Percentiles rank a stretch among this genome's conserved stretches.
Evolutionary conservation across 2,797 vertebrate species (phyloP).

Genomic region (Picus viridis): DNA sequence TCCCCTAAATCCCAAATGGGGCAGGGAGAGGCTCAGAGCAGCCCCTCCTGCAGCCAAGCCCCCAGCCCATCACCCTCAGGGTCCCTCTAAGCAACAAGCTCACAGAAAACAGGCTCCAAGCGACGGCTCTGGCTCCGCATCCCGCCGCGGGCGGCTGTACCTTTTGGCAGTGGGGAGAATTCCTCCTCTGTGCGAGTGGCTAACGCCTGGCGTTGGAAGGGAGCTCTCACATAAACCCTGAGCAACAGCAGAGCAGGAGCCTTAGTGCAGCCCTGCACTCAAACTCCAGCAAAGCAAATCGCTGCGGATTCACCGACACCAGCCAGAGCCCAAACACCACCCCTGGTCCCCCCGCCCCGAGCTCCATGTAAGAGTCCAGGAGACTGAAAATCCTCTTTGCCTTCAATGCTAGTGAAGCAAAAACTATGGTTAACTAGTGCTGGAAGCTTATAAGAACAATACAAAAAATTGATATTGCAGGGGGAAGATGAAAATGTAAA

Average conservation of each 20-base stretch:
- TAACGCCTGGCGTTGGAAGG: neutral
- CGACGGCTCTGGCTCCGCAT: neutral
- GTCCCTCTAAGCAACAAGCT: neutral
- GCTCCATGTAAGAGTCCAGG: neutral
- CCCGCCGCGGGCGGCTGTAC: neutral
- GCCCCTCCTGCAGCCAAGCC: neutral
- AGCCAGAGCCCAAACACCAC: neutral
- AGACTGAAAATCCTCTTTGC: neutral
- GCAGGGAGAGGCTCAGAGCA: neutral
- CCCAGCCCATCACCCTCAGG: neutral
- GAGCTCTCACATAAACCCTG: neutral
- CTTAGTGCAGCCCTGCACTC: neutral
- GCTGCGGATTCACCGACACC: neutral
- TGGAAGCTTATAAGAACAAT: neutral
- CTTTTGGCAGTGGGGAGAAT: neutral
- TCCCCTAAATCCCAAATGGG: neutral
- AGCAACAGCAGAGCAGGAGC: neutral
- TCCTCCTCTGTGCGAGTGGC: neutral
- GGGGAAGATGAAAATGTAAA: too few species aligned
- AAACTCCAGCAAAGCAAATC: constrained; percentile 40
- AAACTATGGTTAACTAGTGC: neutral
- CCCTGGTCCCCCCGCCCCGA: neutral
- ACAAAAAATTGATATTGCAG: neutral
- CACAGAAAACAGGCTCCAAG: neutral
- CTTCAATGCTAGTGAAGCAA: neutral